These are phyloP conservation scores for Ibycter americanus DNA, from an alignment of 2,797 vertebrate genomes.

Conservation along the genomic window DNA sequence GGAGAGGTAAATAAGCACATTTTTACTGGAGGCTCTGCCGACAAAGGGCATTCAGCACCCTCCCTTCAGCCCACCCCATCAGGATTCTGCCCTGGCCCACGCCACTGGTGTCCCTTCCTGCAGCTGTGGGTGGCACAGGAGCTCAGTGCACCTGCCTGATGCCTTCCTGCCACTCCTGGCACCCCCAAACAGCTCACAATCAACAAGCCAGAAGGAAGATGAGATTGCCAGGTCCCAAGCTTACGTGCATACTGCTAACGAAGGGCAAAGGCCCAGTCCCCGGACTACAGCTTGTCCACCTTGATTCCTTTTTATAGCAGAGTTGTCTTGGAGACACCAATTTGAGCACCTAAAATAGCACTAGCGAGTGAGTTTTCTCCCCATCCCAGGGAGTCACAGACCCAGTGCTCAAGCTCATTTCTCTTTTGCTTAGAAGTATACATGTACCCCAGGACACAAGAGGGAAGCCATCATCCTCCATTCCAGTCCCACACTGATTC, in stretches of 20 bases:
- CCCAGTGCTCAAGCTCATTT: not conserved
- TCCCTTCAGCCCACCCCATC: too few relatives aligned
- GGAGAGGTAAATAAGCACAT: not conserved
- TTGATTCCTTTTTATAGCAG: not conserved
- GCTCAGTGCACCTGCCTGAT: accelerated
- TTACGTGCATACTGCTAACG: not conserved
- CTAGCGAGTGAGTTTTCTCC: not conserved
- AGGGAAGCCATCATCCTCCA: not conserved
- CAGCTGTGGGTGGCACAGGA: accelerated
- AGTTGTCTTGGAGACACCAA: not conserved
- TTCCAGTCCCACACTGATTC: not conserved
- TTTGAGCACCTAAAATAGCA: not conserved
- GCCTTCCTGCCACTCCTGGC: not conserved
- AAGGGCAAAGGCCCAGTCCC: not conserved
- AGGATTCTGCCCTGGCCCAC: not conserved
- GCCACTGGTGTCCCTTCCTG: not conserved
- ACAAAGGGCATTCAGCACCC: not conserved
- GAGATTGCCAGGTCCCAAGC: not conserved
- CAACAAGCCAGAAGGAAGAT: not conserved
- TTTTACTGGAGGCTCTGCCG: not conserved
- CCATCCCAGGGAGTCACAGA: not conserved
- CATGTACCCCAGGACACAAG: accelerated
- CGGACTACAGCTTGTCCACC: not conserved
- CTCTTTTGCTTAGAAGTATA: not conserved
- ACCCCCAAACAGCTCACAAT: not conserved